Conservation (phyloP, 92 coral and sea anemone genomes). For the Heliopora coerulea region DNA sequence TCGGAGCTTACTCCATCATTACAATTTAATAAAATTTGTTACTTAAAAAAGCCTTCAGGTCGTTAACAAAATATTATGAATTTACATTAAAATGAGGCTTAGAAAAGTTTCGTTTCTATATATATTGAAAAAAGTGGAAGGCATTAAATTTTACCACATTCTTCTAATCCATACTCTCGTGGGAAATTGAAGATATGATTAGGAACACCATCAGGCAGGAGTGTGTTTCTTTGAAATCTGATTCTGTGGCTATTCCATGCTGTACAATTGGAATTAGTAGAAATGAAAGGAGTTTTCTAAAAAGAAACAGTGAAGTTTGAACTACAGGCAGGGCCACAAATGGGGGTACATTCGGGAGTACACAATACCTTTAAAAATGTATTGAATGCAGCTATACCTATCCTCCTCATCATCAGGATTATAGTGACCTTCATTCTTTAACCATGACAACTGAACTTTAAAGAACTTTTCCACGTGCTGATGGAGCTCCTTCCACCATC, state of each 20-base stretch:
- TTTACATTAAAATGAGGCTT: no score
- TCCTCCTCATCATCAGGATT: slow-evolving; percentile 14
- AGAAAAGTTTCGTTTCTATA: no score
- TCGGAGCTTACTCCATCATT: no score
- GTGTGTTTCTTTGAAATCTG: slow-evolving; percentile 8
- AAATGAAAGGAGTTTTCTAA: slow-evolving; percentile 16
- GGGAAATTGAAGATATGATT: slow-evolving; percentile 13
- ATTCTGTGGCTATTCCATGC: slow-evolving; percentile 19
- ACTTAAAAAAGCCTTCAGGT: no score
- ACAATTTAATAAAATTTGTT: no score
- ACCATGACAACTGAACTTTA: background rate
- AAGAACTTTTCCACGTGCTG: slow-evolving; percentile 13
- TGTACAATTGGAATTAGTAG: slow-evolving; percentile 15
- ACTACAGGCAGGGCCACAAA: background rate
- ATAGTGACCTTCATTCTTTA: slow-evolving; percentile 14
- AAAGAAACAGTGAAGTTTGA: background rate
- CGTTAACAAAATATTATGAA: no score
- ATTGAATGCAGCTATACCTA: slow-evolving; percentile 8
- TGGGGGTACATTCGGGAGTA: no score
- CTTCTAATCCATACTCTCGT: slow-evolving; percentile 11
- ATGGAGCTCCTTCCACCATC: slow-evolving; percentile 35
- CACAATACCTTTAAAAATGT: background rate
- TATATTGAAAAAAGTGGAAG: no score
- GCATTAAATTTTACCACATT: slow-evolving; percentile 24
- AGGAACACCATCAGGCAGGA: slow-evolving; percentile 22